These are phyloP conservation scores for Dasypus novemcinctus DNA, from an alignment of 2,113 vertebrate species.

Conservation along the genomic window DNA sequence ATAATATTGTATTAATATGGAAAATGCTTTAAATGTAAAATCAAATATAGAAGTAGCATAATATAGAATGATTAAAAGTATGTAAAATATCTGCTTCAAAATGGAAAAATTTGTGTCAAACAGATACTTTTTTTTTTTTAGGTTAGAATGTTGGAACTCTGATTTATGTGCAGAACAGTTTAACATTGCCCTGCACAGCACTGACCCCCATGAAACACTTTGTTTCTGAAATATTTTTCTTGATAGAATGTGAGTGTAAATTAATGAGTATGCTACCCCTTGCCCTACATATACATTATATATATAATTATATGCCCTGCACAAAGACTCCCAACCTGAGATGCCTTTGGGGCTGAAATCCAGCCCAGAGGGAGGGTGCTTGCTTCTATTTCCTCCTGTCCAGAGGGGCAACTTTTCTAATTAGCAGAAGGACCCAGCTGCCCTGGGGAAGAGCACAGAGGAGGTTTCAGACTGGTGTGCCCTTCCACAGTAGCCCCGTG, in stretches of 20 bases:
- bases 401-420: not conserved
- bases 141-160: not conserved
- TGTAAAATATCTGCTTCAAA: not conserved
- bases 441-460: not conserved
- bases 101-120: not conserved
- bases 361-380: not conserved
- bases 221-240: not conserved
- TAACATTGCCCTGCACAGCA: not conserved
- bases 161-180: not conserved
- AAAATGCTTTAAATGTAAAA: not conserved
- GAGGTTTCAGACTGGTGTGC: not conserved
- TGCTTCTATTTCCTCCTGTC: not conserved
- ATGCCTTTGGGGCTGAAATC: not conserved
- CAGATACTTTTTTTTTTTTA: no score
- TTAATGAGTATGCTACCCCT: not conserved
- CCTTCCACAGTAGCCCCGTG: no score
- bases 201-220: not conserved
- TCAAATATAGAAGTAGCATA: not conserved
- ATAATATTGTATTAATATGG: not conserved
- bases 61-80: not conserved
- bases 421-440: fast-evolving
- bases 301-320: no score
- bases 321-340: not conserved
- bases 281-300: no score
- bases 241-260: not conserved